A percentile compares a stretch with the other conserved stretches of the same genome.
Evolutionary conservation across 2,888 invertebrate genomes (phyloP).

Genomic region (Eugnorisma glareosa): DNA sequence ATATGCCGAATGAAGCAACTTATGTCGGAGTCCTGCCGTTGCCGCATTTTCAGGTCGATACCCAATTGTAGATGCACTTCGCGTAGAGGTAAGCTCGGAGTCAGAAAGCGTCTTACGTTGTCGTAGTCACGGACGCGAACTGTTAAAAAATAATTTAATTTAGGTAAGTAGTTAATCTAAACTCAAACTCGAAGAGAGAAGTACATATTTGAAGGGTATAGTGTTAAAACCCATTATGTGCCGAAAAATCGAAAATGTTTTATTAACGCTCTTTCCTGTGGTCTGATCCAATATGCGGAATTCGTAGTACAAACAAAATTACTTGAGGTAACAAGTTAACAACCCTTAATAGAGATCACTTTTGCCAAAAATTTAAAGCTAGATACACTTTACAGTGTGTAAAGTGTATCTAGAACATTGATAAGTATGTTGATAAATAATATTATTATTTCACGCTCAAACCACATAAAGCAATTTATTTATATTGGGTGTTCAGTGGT

Average conservation of each 20-base stretch:
- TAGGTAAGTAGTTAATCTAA: not conserved
- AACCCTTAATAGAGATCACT: not conserved
- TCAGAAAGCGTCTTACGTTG: slow-evolving; percentile 80
- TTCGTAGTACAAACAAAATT: not conserved
- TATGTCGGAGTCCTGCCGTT: slow-evolving; percentile 84
- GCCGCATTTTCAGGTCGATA: slow-evolving; percentile 76
- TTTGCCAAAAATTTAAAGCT: not conserved
- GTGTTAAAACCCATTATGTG: too few species aligned
- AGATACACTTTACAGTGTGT: not conserved
- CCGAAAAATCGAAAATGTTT: too few species aligned
- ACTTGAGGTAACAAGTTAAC: not conserved
- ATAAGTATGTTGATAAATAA: not conserved
- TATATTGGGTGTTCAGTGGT: not conserved
- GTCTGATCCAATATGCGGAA: not conserved
- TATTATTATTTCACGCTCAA: not conserved
- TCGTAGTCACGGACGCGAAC: slow-evolving; percentile 84
- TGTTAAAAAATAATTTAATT: slow-evolving; percentile 60
- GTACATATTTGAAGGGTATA: too few species aligned
- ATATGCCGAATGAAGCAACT: slow-evolving; percentile 83
- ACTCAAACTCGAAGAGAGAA: not conserved
- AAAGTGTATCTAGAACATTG: too few species aligned
- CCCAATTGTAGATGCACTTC: slow-evolving; percentile 81
- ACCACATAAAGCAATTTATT: not conserved
- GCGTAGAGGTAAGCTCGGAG: slow-evolving; percentile 82
- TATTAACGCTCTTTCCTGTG: not conserved